Conservation (phyloP, 2,797 vertebrate genomes). For the Syngnathus rostellatus region DNA sequence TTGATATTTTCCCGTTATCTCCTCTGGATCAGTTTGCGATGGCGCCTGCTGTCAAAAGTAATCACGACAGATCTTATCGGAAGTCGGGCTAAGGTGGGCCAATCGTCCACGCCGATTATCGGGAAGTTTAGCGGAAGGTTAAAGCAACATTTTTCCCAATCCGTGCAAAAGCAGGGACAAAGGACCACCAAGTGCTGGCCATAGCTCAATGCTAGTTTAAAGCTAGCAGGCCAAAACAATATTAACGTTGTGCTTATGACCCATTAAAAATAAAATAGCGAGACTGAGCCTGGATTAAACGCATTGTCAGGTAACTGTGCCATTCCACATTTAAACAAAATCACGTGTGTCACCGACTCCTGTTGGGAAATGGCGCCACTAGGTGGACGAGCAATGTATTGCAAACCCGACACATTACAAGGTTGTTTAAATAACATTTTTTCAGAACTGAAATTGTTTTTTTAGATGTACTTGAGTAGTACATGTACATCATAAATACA, state of each 20-base stretch:
- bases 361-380: slow-evolving; percentile 30
- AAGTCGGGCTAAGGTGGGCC: slow-evolving; percentile 12
- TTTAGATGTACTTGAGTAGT: background rate
- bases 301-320: background rate
- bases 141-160: background rate
- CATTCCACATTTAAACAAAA: too few relatives aligned
- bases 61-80: slow-evolving; percentile 36
- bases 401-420: background rate
- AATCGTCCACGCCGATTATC: background rate
- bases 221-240: background rate
- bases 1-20: slow-evolving; percentile 11
- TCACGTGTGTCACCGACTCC: background rate
- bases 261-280: background rate
- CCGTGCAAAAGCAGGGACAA: background rate
- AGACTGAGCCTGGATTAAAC: background rate
- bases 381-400: background rate
- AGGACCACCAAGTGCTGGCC: background rate
- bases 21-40: slow-evolving; percentile 27
- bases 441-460: background rate
- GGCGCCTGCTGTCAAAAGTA: slow-evolving; percentile 31
- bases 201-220: background rate
- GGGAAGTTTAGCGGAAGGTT: slow-evolving; percentile 3
- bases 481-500: background rate
- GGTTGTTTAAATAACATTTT: background rate
- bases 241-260: background rate